Percentiles rank a stretch among this genome's conserved stretches.
These are phyloP conservation scores for Chinchilla lanigera DNA, from an alignment of 2,113 vertebrate species.

Conservation along the genomic window DNA sequence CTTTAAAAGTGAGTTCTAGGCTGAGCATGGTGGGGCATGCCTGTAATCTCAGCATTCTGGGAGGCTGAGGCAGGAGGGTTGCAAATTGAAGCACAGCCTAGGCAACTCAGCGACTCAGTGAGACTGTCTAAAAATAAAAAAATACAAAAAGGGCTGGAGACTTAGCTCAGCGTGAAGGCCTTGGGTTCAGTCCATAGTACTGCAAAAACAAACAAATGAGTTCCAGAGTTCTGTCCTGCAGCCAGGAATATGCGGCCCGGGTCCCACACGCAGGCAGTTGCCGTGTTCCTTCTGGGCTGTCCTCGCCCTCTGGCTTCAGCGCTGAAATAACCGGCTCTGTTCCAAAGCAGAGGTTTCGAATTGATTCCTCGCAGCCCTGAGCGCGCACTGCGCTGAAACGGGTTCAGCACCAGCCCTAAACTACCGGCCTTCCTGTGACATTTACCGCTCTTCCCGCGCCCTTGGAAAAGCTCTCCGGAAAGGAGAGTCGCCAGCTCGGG, in stretches of 20 bases:
- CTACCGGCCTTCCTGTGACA: not conserved
- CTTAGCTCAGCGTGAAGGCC: not conserved
- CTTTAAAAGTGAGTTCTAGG: not conserved
- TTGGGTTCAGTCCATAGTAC: not conserved
- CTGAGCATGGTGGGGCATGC: not conserved
- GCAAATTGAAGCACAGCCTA: not conserved
- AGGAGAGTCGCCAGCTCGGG: not conserved
- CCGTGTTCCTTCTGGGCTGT: not conserved
- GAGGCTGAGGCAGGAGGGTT: not conserved
- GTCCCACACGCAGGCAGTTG: not conserved
- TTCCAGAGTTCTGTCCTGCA: not conserved
- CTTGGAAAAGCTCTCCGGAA: not conserved
- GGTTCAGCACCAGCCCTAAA: slow-evolving; percentile 18
- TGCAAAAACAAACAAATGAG: not conserved
- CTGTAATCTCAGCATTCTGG: not conserved
- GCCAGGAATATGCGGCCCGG: not conserved
- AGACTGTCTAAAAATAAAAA: not conserved
- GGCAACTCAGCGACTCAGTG: not conserved
- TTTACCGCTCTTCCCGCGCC: not conserved
- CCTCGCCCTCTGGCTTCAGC: not conserved
- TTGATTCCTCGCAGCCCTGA: not conserved
- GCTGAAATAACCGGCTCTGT: not conserved
- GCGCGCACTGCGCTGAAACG: slow-evolving; percentile 42
- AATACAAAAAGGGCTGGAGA: not conserved
- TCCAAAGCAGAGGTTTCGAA: slow-evolving; percentile 20